Percentiles rank a stretch among this genome's conserved stretches.
phyloP scores from a whole-genome alignment of 2,888 invertebrate genomes.

The Ectropis crepuscularia region DNA sequence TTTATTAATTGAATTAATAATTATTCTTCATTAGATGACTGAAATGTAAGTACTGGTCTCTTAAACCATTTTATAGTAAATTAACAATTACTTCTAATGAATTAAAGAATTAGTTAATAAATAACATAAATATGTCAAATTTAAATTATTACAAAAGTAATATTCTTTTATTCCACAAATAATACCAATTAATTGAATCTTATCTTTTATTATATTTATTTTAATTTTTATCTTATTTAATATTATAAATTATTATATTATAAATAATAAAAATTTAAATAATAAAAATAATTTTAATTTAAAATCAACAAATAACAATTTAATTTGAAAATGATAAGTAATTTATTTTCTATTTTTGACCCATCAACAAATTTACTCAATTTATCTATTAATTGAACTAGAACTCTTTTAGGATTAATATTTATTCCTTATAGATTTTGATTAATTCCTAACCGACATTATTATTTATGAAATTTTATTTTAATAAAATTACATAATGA shows the following conservation, averaged over 20 bases:
- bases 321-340: conserved; percentile 87
- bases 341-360: conserved; percentile 88
- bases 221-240: conserved; percentile 77
- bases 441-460: conserved; percentile 81
- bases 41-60: conserved; percentile 88
- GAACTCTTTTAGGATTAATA: conserved; percentile 79
- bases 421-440: conserved; percentile 82
- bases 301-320: conserved; percentile 47
- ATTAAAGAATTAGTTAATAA: conserved; percentile 81
- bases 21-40: conserved; percentile 86
- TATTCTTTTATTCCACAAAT: conserved; percentile 89
- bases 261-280: conserved; percentile 48
- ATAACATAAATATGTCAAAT: conserved; percentile 87
- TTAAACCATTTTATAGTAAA: conserved; percentile 88
- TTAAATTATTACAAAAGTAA: conserved; percentile 85
- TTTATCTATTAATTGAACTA: conserved; percentile 85
- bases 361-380: conserved; percentile 81
- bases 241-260: conserved; percentile 81
- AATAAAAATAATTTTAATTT: conserved; percentile 51
- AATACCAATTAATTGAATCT: conserved; percentile 85
- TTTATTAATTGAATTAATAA: conserved; percentile 86
- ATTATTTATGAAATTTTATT: conserved; percentile 78
- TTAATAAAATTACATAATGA: conserved; percentile 78
- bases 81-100: conserved; percentile 87
- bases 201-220: conserved; percentile 72